Percentiles rank a stretch among this genome's conserved stretches.
phyloP scores from a whole-genome alignment of 2,888 invertebrate species.

The Thymelicus acteon region DNA sequence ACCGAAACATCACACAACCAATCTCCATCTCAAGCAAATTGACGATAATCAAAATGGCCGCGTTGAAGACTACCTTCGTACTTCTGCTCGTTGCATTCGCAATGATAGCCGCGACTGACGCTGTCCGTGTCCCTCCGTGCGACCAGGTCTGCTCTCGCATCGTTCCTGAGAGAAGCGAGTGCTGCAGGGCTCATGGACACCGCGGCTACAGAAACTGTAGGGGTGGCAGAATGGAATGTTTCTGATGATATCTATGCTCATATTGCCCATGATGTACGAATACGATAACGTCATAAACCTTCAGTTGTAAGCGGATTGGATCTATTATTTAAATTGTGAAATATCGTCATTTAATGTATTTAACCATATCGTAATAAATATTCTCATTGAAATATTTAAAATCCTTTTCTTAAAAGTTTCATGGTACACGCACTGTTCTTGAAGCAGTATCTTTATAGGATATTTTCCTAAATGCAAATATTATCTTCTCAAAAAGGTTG shows the following conservation, averaged over 20 bases:
- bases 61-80: not conserved
- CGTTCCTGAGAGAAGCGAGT: not conserved
- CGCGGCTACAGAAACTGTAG: not conserved
- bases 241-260: not conserved
- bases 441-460: too few species aligned
- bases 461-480: too few species aligned
- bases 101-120: not conserved
- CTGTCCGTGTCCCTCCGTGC: not conserved
- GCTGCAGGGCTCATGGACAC: not conserved
- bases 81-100: not conserved
- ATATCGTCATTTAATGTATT: too few species aligned
- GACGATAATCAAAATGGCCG: not conserved
- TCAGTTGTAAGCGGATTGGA: too few species aligned
- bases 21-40: not conserved
- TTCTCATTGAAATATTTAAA: too few species aligned
- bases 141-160: not conserved
- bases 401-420: too few species aligned
- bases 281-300: too few species aligned
- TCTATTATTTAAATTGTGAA: too few species aligned
- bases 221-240: not conserved
- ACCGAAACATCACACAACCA: conserved; percentile 1
- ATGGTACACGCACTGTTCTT: too few species aligned
- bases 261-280: too few species aligned
- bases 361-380: too few species aligned
- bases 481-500: too few species aligned